Base-by-base conservation (phyloP, 2,797 vertebrate species). In the Psittacula echo region DNA sequence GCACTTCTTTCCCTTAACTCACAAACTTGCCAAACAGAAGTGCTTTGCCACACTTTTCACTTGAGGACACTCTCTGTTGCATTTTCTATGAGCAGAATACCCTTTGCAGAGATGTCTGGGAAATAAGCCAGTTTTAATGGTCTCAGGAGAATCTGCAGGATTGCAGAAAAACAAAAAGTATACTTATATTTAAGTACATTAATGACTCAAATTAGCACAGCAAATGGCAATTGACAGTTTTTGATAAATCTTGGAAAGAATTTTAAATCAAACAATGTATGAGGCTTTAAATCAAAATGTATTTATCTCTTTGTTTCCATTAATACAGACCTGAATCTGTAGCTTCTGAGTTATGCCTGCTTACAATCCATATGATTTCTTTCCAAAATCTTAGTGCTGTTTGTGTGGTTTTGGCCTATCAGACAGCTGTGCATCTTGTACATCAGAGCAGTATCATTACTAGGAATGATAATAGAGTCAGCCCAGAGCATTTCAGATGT, bases 191-290 rank as follows among this genome's bases (percentile, higher is more conserved):
- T 87, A 85, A 90, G 58, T 74, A 76, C 53, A 93, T 67, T 6
- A 87, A 83, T 80, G 41, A 94, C 83, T 95, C 13, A 9, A 68
- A 96, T 95, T 94, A 96, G 86, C 71, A 89, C 53, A 94, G 76
- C 71, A 95, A 95, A 95, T 95, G 93, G 66, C 62, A 94, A 74
- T 93, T 93, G 90, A 95, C 88, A 89, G 79, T 50, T 91, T 95
- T 94, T 93, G 76, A 95, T 94, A 61, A 66, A 87, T 78, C 74
- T 70, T 95, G 92, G 90, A 88, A 90, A 30, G 75, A 51, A 53
- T 75, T 87, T 88, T 60, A 73, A 22, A 87, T 94, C 82, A 94
- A 97, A 73, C 51, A 66, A 29, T 83, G 18, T 58, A 73, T 42
- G 11, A 87, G 39, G 42, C 47, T 89, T 93, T 81, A 94, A 90